Base-by-base conservation (phyloP, 2,888 invertebrate species). In the Cryptosula pallasiana region DNA sequence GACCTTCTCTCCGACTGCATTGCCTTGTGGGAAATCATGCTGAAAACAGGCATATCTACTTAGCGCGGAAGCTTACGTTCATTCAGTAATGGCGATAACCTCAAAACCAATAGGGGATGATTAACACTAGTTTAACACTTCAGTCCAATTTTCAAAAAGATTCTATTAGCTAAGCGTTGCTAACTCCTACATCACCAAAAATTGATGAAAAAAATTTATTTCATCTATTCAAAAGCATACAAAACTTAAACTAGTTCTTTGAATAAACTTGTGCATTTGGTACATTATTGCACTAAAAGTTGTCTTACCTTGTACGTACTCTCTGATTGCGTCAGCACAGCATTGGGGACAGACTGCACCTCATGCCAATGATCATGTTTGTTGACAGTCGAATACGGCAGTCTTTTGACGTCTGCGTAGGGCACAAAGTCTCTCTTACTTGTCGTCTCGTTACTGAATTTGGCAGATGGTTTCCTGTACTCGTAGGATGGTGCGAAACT, bases 401-500 rank as follows among this genome's bases (percentile, higher is more conserved):
- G 63, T n/a, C 32, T 63, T 27, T n/a, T 27, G 3, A 63, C 63
- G n/a, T 63, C 34, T 32, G 20, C 32, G 34, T 63, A 63, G 13
- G 63, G 29, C 27, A 63, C 63, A 32, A 63, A 63, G 32, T 63
- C 63, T 2, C 32, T 63, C 32, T 63, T 63, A 34, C 27, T 63
- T 63, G 63, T 63, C 27, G 63, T 63, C 32, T 63, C 63, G 5
- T 9, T 3, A 32, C 63, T 63, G n/a, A 63, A 63, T 32, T 63
- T 63, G 2, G 63, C 63, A 9, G 63, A 63, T 13, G 63, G 63
- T n/a, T 63, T 63, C 32, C 63, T 27, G 32, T 63, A 63, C 32
- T 63, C 32, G 34, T 63, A 63, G 5, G 63, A 63, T n/a, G 63
- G 63, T 16, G 63, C 63, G n/a, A 32, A 63, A 34, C 63, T 63